Percentiles rank a stretch among this genome's conserved stretches.
These are phyloP conservation scores for Ferdinandea cuprea DNA, from an alignment of 2,888 invertebrate species.

Conservation along the genomic window DNA sequence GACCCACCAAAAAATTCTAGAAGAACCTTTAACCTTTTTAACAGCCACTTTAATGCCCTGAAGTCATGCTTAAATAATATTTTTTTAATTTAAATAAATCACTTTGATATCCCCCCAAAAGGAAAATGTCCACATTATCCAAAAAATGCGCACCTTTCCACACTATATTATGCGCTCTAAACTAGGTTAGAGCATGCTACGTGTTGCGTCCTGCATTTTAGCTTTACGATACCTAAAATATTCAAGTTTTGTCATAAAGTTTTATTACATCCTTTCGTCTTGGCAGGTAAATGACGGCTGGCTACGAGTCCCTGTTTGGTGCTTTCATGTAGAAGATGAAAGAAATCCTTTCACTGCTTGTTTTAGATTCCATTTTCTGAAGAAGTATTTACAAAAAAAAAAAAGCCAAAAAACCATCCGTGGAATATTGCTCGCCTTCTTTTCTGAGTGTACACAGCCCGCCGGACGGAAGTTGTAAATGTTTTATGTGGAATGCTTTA, in stretches of 20 bases:
- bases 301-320: background rate
- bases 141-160: constrained; percentile 1
- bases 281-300: constrained; percentile 49
- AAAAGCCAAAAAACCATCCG: constrained; percentile 13
- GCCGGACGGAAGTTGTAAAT: constrained; percentile 61
- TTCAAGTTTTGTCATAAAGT: constrained; percentile 54
- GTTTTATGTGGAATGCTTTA: constrained; percentile 41
- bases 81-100: constrained; percentile 49
- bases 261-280: constrained; percentile 35
- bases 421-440: constrained; percentile 12
- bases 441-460: constrained; percentile 2
- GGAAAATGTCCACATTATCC: background rate
- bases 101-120: constrained; percentile 16
- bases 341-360: constrained; percentile 41
- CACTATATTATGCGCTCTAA: constrained; percentile 5
- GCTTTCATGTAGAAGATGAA: constrained; percentile 5
- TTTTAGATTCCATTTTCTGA: constrained; percentile 20
- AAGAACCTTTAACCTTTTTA: no score
- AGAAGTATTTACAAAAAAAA: background rate
- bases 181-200: constrained; percentile 30
- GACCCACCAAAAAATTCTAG: no score
- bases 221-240: constrained; percentile 29
- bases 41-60: background rate
- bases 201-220: background rate
- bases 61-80: background rate